Evolutionary conservation across 2,113 vertebrate genomes (phyloP).

Genomic region (Dunckerocampus dactyliophorus): DNA sequence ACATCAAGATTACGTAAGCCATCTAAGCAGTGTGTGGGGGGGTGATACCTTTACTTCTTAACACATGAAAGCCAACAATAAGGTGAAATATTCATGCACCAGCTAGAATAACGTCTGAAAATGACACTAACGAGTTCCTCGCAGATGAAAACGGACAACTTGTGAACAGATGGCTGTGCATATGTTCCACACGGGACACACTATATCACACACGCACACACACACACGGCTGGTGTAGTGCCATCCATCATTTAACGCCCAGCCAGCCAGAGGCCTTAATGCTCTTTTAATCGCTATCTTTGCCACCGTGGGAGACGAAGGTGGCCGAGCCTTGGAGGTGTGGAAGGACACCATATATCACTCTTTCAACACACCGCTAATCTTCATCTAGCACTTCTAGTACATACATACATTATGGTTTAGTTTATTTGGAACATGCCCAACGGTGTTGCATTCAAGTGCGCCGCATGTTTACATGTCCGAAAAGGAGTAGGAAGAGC

Average conservation of each 20-base stretch:
- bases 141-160: conserved; percentile 33
- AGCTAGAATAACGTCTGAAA: background rate
- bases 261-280: conserved; percentile 46
- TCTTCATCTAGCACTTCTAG: too few relatives aligned
- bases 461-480: too few relatives aligned
- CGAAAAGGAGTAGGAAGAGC: too few relatives aligned
- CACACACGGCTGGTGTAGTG: conserved; percentile 21
- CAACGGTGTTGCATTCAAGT: too few relatives aligned
- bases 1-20: conserved; percentile 49
- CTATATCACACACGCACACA: conserved; percentile 7
- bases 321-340: conserved; percentile 10
- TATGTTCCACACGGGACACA: conserved; percentile 38
- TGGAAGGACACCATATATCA: background rate
- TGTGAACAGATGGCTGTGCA: conserved; percentile 48
- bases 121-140: conserved; percentile 25
- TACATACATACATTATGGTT: too few relatives aligned
- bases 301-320: conserved; percentile 36
- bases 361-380: too few relatives aligned
- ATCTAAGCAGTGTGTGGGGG: conserved; percentile 1
- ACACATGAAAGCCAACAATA: background rate
- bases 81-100: background rate
- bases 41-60: background rate
- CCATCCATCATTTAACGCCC: conserved; percentile 48
- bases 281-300: conserved; percentile 63
- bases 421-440: too few relatives aligned